Conservation (phyloP, 2,113 vertebrate species). For the Myotis brandtii region DNA sequence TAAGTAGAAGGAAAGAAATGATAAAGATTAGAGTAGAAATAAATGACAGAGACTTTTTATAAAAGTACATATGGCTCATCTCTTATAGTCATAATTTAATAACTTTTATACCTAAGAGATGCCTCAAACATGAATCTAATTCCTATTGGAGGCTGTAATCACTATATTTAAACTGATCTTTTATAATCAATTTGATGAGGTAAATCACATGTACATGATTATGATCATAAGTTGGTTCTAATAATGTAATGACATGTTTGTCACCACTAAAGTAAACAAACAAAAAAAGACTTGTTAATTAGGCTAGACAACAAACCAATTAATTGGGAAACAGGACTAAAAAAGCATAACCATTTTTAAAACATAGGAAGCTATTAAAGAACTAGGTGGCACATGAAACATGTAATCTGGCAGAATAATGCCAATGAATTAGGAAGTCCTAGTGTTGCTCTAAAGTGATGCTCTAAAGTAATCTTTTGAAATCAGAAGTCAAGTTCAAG, state of each 20-base stretch:
- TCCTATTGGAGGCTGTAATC: not conserved
- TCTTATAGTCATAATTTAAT: not conserved
- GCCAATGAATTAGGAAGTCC: not conserved
- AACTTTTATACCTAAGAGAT: not conserved
- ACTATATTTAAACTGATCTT: constrained; percentile 34
- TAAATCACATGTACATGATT: not conserved
- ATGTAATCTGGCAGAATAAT: constrained; percentile 18
- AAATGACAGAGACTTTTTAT: not conserved
- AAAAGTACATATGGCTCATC: not conserved
- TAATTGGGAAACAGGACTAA: not conserved
- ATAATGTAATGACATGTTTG: not conserved
- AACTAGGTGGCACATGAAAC: not conserved
- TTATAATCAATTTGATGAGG: not conserved
- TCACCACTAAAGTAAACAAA: not conserved
- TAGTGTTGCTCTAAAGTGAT: not conserved
- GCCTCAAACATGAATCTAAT: not conserved
- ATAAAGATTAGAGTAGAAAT: not conserved
- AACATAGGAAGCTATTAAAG: constrained; percentile 1
- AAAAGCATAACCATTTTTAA: not conserved
- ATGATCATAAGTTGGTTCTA: not conserved
- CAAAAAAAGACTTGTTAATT: constrained; percentile 9
- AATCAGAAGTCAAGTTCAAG: constrained; percentile 16
- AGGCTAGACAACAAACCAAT: not conserved
- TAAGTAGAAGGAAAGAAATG: not conserved
- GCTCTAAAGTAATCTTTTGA: not conserved